Conservation (phyloP, 2,797 vertebrate species). For the Hydrophis major region DNA sequence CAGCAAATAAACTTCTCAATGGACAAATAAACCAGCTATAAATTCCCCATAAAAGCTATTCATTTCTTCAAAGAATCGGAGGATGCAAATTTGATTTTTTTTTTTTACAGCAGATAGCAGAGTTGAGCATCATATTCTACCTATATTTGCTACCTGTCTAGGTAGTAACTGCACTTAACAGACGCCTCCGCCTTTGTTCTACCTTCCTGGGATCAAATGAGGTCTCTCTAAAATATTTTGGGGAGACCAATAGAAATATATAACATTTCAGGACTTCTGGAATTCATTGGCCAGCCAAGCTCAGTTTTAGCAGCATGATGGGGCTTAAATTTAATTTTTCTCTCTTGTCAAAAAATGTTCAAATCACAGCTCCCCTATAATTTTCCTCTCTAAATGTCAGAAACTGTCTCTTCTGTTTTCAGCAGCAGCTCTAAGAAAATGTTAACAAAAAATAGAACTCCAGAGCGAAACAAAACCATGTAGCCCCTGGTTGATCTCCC, state of each 20-base stretch:
- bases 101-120: neutral
- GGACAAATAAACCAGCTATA: neutral
- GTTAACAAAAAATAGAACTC: neutral
- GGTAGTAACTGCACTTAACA: neutral
- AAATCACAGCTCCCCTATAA: neutral
- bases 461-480: neutral
- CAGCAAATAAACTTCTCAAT: neutral
- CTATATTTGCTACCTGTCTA: neutral
- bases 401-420: neutral
- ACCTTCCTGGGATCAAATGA: neutral
- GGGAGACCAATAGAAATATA: neutral
- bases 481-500: neutral
- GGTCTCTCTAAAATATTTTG: neutral
- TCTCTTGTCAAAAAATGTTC: rapidly evolving
- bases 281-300: neutral
- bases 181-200: neutral
- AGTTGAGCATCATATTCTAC: neutral
- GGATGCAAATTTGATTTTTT: neutral
- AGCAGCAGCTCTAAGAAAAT: neutral
- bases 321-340: neutral
- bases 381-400: neutral
- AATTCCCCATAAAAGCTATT: neutral
- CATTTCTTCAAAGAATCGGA: neutral
- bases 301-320: neutral
- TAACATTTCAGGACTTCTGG: neutral